A percentile compares a stretch with the other conserved stretches of the same genome.
Evolutionary conservation across 2,888 invertebrate genomes (phyloP).

Genomic region (Sturmia bella): DNA sequence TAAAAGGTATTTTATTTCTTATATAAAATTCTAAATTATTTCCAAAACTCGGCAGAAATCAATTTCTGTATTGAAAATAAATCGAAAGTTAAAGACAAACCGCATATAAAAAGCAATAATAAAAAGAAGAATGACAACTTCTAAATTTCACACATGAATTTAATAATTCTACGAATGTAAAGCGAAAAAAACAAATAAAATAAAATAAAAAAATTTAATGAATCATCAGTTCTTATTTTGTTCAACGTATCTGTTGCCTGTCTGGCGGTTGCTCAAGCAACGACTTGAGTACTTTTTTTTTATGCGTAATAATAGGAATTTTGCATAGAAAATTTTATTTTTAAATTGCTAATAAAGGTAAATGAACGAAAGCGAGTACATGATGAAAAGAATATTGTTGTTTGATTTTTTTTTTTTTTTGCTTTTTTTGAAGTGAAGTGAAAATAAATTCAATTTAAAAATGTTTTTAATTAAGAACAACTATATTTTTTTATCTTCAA

Average conservation of each 20-base stretch:
- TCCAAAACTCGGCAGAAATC: too few relatives aligned
- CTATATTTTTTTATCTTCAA: background rate
- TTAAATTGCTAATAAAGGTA: constrained; percentile 44
- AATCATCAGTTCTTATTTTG: constrained; percentile 25
- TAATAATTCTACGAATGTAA: constrained; percentile 3
- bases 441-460: background rate
- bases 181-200: constrained; percentile 2
- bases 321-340: constrained; percentile 26
- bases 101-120: background rate
- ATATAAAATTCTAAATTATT: too few relatives aligned
- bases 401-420: background rate
- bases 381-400: background rate
- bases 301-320: constrained; percentile 37
- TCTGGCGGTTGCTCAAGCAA: too few relatives aligned
- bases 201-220: constrained; percentile 11
- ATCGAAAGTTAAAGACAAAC: constrained; percentile 1
- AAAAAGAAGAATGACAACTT: background rate
- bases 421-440: background rate
- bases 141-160: constrained; percentile 30
- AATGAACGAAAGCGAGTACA: constrained; percentile 32
- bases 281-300: background rate
- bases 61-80: too few relatives aligned
- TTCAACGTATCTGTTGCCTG: background rate
- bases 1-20: too few relatives aligned
- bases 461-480: background rate